phyloP scores from a whole-genome alignment of 2,113 vertebrate species.

The Galbula dea region DNA sequence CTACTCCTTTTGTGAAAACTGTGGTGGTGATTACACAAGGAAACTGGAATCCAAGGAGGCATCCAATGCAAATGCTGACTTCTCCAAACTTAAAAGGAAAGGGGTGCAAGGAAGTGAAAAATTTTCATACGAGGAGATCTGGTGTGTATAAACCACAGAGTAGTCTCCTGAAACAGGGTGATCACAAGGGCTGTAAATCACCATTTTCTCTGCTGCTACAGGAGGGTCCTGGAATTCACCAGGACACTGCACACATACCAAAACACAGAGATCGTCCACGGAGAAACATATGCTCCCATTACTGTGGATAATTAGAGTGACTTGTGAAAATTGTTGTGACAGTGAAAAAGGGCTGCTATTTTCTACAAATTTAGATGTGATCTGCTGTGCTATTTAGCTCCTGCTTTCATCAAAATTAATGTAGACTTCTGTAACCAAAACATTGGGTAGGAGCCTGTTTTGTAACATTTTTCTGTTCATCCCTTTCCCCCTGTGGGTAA shows the following conservation, averaged over 20 bases:
- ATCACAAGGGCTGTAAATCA: not conserved
- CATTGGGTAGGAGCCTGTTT: not conserved
- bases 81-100: not conserved
- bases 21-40: too few relatives aligned
- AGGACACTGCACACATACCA: not conserved
- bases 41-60: not conserved
- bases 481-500: not conserved
- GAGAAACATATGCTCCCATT: not conserved
- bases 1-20: not conserved
- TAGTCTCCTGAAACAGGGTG: not conserved
- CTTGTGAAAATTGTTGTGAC: not conserved
- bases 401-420: not conserved
- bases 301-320: fast-evolving
- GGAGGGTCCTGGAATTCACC: not conserved
- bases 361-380: not conserved
- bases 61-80: not conserved
- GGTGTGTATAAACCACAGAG: not conserved
- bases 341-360: not conserved
- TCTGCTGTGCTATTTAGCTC: not conserved
- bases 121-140: not conserved
- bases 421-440: not conserved
- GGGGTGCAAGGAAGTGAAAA: not conserved
- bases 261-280: not conserved
- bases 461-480: not conserved
- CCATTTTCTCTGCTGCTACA: not conserved